Conservation (phyloP, 2,113 vertebrate species). For the Ornithorhynchus anatinus region DNA sequence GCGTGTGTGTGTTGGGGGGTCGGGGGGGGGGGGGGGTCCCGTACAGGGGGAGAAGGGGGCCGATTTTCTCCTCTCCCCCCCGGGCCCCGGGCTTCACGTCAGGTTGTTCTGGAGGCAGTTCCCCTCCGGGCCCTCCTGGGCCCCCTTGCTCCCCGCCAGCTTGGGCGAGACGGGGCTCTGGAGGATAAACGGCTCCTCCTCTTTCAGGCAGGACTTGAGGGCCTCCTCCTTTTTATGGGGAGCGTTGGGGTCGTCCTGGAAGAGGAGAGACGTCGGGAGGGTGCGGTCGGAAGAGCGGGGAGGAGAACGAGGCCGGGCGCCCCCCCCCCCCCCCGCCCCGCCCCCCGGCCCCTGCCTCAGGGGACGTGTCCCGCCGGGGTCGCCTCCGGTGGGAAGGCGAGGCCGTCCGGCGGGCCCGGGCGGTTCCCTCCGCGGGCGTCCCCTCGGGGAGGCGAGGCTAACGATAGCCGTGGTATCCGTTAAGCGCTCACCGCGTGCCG, state of each 20-base stretch:
- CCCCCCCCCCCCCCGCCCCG: not conserved
- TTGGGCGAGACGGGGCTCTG: constrained; percentile 94
- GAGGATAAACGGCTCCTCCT: constrained; percentile 93
- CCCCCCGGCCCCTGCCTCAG: not conserved
- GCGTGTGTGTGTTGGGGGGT: constrained; percentile 37
- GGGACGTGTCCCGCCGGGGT: not conserved
- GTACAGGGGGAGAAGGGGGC: too few relatives aligned
- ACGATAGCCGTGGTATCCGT: too few relatives aligned
- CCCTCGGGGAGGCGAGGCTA: too few relatives aligned
- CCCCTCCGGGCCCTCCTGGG: constrained; percentile 83
- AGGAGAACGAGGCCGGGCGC: not conserved
- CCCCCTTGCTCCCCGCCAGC: constrained; percentile 87
- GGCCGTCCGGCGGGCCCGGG: too few relatives aligned
- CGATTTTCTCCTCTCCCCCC: not conserved
- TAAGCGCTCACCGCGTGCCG: too few relatives aligned
- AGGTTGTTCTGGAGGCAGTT: constrained; percentile 97
- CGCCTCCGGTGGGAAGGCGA: too few relatives aligned
- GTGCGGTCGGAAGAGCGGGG: not conserved
- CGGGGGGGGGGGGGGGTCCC: too few relatives aligned
- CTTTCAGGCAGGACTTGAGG: constrained; percentile 89
- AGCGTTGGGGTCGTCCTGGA: constrained; percentile 84
- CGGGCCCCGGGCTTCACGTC: constrained; percentile 71
- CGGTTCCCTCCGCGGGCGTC: too few relatives aligned
- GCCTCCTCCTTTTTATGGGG: constrained; percentile 95
- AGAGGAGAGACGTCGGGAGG: not conserved